phyloP scores from a whole-genome alignment of 2,888 invertebrate species.

The Heliconius erato region DNA sequence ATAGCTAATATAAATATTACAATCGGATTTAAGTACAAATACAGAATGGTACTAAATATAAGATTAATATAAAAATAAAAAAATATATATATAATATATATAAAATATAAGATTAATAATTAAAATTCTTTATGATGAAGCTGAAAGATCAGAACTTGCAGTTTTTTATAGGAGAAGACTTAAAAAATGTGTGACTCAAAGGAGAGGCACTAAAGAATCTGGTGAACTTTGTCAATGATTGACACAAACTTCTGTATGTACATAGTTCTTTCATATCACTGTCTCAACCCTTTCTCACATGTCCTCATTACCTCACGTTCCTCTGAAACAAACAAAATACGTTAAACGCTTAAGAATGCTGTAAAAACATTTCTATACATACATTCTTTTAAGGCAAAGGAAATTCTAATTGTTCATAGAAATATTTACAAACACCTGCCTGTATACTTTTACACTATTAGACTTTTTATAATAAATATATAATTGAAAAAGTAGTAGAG shows the following conservation, averaged over 20 bases:
- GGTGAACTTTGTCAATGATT: too few relatives aligned
- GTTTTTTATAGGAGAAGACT: not conserved
- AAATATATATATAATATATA: too few relatives aligned
- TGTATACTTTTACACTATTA: conserved; percentile 25
- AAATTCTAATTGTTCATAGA: conserved; percentile 20
- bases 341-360: not conserved
- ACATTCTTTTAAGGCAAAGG: conserved; percentile 16
- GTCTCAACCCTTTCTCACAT: not conserved
- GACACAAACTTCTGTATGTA: too few relatives aligned
- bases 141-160: too few relatives aligned
- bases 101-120: too few relatives aligned
- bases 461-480: conserved; percentile 10
- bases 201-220: too few relatives aligned
- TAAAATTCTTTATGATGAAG: too few relatives aligned
- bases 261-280: not conserved
- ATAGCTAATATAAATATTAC: too few relatives aligned
- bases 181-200: not conserved
- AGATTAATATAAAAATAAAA: too few relatives aligned
- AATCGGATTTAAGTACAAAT: too few relatives aligned
- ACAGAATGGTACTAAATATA: too few relatives aligned
- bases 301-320: not conserved
- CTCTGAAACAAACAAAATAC: not conserved
- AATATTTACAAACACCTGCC: conserved; percentile 15
- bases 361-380: conserved; percentile 18
- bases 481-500: not conserved